These are phyloP conservation scores for Chascanopsetta lugubris DNA, from an alignment of 2,113 vertebrate species.

Conservation along the genomic window DNA sequence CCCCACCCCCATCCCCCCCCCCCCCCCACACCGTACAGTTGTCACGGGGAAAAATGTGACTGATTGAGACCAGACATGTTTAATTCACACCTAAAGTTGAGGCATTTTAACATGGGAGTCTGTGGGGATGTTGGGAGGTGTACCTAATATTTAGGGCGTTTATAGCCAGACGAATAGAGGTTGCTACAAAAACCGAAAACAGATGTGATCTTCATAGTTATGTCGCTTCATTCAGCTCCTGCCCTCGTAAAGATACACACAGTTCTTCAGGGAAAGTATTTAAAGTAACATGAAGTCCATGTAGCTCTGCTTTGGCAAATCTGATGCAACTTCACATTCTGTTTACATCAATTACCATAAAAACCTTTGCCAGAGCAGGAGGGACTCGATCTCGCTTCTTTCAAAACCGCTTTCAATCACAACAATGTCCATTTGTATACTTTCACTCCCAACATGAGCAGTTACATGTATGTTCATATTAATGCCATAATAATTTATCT, in stretches of 20 bases:
- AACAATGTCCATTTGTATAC: not conserved
- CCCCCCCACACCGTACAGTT: no score
- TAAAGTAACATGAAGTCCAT: constrained; percentile 3
- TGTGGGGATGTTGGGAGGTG: no score
- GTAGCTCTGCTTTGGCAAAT: constrained; percentile 11
- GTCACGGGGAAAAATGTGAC: no score
- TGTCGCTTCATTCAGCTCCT: constrained; percentile 45
- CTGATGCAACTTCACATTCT: not conserved
- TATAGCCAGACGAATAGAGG: not conserved
- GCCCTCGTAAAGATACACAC: constrained; percentile 7
- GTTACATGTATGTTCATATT: not conserved
- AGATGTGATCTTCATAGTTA: constrained; percentile 50
- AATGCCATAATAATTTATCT: no score
- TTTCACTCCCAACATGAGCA: not conserved
- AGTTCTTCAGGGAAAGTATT: constrained; percentile 18
- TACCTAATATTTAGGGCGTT: no score
- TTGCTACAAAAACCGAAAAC: constrained; percentile 6
- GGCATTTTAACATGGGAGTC: no score
- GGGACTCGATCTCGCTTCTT: no score
- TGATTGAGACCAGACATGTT: no score
- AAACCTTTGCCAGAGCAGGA: not conserved
- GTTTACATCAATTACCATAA: not conserved
- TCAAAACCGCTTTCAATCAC: not conserved
- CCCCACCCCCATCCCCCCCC: no score
- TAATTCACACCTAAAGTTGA: no score